phyloP scores from a whole-genome alignment of 2,113 vertebrate species.

The Peromyscus leucopus region DNA sequence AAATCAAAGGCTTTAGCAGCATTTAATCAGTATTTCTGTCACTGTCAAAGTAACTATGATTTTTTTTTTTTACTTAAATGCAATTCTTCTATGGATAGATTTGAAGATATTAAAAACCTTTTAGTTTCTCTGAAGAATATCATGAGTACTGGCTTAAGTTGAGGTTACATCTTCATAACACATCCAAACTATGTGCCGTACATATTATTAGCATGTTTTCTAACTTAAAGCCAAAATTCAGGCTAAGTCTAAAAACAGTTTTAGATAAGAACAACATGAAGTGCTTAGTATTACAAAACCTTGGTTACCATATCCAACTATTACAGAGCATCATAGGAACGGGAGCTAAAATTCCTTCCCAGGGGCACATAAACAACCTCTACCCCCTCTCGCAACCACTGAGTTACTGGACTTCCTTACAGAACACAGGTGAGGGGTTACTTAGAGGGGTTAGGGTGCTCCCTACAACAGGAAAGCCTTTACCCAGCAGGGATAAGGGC shows the following conservation, averaged over 20 bases:
- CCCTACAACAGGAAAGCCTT: neutral
- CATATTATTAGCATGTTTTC: neutral
- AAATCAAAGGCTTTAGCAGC: constrained; percentile 51
- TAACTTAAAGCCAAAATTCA: constrained; percentile 48
- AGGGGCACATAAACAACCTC: neutral
- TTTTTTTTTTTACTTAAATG: constrained; percentile 22
- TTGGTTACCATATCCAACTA: neutral
- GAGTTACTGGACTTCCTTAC: neutral
- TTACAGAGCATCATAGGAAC: neutral
- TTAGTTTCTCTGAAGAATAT: constrained; percentile 52
- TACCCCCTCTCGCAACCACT: neutral
- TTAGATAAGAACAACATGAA: constrained; percentile 26
- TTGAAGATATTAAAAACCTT: constrained; percentile 44
- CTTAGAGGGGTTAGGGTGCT: neutral
- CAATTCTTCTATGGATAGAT: constrained; percentile 23
- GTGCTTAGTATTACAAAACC: constrained; percentile 20
- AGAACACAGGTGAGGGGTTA: neutral
- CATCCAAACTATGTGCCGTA: neutral
- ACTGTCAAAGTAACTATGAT: neutral
- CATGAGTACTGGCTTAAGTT: neutral
- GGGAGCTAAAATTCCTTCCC: neutral
- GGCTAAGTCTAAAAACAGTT: neutral
- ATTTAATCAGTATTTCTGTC: constrained; percentile 30
- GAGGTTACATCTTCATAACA: neutral
- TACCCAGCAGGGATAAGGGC: neutral